Conservation (phyloP, 2,797 vertebrate species). For the Muraenolepis orangiensis region DNA sequence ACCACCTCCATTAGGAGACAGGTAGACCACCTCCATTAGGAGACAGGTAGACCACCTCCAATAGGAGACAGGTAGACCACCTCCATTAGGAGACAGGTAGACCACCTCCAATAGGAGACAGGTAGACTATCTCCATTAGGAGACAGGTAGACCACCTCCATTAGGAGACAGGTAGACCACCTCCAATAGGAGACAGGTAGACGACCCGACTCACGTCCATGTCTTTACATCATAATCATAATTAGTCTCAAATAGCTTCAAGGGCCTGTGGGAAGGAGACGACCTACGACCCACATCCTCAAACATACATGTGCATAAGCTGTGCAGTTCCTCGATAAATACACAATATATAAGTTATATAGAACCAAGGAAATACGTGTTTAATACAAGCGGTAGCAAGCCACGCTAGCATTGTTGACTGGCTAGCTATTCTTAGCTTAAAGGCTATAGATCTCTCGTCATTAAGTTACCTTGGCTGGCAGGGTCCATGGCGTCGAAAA, state of each 20-base stretch:
- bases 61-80: too few species aligned
- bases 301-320: background rate
- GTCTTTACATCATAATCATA: background rate
- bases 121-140: too few species aligned
- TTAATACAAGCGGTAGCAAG: background rate
- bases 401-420: background rate
- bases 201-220: background rate
- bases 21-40: too few species aligned
- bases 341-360: background rate
- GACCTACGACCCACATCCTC: background rate
- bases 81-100: too few species aligned
- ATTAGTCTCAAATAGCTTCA: background rate
- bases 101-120: too few species aligned
- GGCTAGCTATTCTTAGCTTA: background rate
- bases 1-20: too few species aligned
- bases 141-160: too few species aligned
- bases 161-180: too few species aligned
- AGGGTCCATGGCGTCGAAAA: conserved; percentile 59
- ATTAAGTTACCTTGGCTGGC: conserved; percentile 63
- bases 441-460: background rate
- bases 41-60: too few species aligned
- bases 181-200: too few species aligned
- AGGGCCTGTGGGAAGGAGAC: too few species aligned
- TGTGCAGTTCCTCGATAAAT: background rate
- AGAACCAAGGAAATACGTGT: background rate